Evolutionary conservation across 2,113 vertebrate species (phyloP).

Genomic region (Vulpes ferrilata): DNA sequence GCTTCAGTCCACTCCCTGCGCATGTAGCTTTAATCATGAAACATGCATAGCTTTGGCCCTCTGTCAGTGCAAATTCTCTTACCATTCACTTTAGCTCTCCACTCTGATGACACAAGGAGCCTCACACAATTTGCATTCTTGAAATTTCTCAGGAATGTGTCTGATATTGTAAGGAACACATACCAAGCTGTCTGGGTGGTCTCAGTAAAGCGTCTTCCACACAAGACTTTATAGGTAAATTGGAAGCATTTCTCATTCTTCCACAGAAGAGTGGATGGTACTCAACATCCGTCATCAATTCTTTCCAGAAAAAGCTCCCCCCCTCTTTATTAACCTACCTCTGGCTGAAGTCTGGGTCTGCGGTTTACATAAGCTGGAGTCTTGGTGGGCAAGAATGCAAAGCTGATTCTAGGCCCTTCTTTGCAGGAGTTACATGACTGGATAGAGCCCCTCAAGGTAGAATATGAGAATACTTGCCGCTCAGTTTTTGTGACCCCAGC

Average conservation of each 20-base stretch:
- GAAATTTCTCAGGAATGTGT: background rate
- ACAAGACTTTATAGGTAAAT: background rate
- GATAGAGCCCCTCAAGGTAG: background rate
- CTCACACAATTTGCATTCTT: background rate
- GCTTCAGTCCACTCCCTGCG: background rate
- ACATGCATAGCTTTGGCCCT: background rate
- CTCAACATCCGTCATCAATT: background rate
- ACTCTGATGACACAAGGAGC: background rate
- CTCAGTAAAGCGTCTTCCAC: background rate
- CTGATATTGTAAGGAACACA: background rate
- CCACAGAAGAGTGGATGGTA: background rate
- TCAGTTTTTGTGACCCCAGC: background rate
- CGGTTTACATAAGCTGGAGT: background rate
- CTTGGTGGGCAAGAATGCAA: background rate
- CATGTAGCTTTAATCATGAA: background rate
- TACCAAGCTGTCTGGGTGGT: background rate
- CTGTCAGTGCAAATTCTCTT: background rate
- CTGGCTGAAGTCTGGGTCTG: background rate
- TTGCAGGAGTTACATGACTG: background rate
- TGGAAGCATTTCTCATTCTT: background rate
- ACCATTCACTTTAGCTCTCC: background rate
- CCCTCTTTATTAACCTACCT: background rate
- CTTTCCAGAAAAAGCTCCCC: background rate
- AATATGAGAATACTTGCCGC: background rate
- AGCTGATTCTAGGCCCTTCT: background rate